A percentile compares a stretch with the other conserved stretches of the same genome.
Conservation (phyloP, 2,888 invertebrate species). For the Subacronicta megacephala region DNA sequence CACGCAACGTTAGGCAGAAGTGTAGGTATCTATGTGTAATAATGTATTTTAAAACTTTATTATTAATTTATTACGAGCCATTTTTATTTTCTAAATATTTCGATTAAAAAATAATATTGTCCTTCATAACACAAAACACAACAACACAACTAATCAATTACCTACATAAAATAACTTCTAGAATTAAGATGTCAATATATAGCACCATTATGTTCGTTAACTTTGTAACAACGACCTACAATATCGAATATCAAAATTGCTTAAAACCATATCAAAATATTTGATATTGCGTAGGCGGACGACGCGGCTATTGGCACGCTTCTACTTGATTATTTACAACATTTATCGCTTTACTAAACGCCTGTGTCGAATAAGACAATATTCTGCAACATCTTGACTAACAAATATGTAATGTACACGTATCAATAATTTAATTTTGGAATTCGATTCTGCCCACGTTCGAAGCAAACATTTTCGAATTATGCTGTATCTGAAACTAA, state of each 20-base stretch:
- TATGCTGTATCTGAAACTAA: slow-evolving; percentile 62
- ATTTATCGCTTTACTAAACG: slow-evolving; percentile 56
- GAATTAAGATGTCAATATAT: too few relatives aligned
- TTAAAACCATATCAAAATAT: slow-evolving; percentile 46
- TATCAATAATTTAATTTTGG: slow-evolving; percentile 53
- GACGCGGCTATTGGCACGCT: slow-evolving; percentile 58
- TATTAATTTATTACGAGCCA: too few relatives aligned
- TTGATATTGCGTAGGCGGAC: slow-evolving; percentile 52
- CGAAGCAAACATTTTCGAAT: slow-evolving; percentile 49
- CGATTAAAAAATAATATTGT: too few relatives aligned
- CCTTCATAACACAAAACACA: too few relatives aligned
- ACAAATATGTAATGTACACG: slow-evolving; percentile 47
- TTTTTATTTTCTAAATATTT: too few relatives aligned
- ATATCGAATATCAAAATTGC: slow-evolving; percentile 24
- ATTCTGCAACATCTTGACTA: slow-evolving; percentile 64
- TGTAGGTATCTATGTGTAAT: too few relatives aligned
- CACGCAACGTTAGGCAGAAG: too few relatives aligned
- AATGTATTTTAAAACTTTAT: too few relatives aligned
- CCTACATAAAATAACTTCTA: too few relatives aligned
- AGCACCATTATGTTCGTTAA: slow-evolving; percentile 6
- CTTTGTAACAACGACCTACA: slow-evolving; percentile 22
- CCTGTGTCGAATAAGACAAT: slow-evolving; percentile 61
- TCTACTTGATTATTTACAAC: slow-evolving; percentile 65
- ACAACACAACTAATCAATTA: too few relatives aligned
- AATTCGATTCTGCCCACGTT: slow-evolving; percentile 68